Evolutionary conservation across 2,797 vertebrate species (phyloP).

Genomic region (Todus mexicanus): DNA sequence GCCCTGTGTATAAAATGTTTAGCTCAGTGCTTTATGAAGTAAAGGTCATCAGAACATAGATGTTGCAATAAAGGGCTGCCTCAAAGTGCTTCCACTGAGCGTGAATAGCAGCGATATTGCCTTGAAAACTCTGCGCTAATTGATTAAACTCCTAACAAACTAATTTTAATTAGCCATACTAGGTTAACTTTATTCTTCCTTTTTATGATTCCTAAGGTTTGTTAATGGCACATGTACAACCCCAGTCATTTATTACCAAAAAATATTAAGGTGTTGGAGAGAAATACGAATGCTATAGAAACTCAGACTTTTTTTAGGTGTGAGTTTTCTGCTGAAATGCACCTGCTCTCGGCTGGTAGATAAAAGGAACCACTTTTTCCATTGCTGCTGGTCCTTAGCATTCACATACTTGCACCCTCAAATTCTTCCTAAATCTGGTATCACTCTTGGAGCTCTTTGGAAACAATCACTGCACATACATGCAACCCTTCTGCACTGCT

Average conservation of each 20-base stretch:
- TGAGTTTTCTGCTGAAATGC: neutral
- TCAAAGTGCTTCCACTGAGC: slow-evolving; percentile 47
- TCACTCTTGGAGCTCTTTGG: neutral
- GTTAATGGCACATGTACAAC: neutral
- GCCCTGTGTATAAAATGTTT: slow-evolving; percentile 49
- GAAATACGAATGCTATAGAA: neutral
- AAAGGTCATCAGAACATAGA: slow-evolving; percentile 54
- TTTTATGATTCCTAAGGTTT: slow-evolving; percentile 31
- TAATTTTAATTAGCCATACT: slow-evolving; percentile 53
- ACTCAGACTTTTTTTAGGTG: neutral
- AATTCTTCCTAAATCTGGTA: neutral
- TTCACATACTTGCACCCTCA: neutral
- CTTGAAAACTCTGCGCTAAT: slow-evolving; percentile 56
- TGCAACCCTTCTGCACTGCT: neutral
- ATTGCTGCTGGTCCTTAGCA: neutral
- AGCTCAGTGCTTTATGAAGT: slow-evolving; percentile 54
- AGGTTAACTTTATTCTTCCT: slow-evolving; percentile 33
- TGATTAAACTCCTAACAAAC: slow-evolving; percentile 55
- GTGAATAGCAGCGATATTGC: slow-evolving; percentile 25
- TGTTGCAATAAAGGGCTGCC: slow-evolving; percentile 34
- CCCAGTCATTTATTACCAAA: neutral
- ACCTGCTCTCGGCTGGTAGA: neutral
- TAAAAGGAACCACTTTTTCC: neutral
- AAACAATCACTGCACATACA: neutral
- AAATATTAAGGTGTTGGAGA: neutral